These are phyloP conservation scores for Acrocephalus kingi DNA, from an alignment of 2,113 vertebrate species.

Conservation along the genomic window DNA sequence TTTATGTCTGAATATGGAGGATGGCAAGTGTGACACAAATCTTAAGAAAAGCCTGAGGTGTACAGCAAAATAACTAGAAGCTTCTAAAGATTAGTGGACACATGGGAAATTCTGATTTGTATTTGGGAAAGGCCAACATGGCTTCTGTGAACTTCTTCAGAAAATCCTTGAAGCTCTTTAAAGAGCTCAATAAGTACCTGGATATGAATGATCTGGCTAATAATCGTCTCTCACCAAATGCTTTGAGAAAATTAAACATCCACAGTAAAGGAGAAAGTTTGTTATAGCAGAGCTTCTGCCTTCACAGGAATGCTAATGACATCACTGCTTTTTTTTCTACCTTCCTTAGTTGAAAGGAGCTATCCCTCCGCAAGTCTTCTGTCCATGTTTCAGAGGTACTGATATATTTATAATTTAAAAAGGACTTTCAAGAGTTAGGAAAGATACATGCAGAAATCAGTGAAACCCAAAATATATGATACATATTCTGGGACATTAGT, in stretches of 20 bases:
- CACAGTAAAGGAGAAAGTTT: neutral
- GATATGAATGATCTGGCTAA: neutral
- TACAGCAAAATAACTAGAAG: neutral
- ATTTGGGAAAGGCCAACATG: neutral
- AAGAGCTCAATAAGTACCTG: neutral
- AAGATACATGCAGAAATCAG: neutral
- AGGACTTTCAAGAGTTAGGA: neutral
- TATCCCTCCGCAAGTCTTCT: neutral
- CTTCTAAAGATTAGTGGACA: neutral
- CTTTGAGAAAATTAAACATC: neutral
- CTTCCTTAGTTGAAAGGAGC: neutral
- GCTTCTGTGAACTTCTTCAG: neutral
- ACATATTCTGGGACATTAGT: neutral
- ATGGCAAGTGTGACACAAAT: neutral
- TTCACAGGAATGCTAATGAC: neutral
- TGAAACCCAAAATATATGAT: neutral
- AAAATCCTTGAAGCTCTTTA: neutral
- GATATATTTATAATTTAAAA: neutral
- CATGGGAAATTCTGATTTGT: neutral
- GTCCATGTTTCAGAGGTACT: neutral
- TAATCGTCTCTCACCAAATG: neutral
- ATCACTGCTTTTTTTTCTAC: neutral
- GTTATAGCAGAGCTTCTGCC: neutral
- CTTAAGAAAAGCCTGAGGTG: neutral
- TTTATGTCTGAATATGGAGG: neutral